These are phyloP conservation scores for Picus viridis DNA, from an alignment of 2,797 vertebrate species.

Conservation along the genomic window DNA sequence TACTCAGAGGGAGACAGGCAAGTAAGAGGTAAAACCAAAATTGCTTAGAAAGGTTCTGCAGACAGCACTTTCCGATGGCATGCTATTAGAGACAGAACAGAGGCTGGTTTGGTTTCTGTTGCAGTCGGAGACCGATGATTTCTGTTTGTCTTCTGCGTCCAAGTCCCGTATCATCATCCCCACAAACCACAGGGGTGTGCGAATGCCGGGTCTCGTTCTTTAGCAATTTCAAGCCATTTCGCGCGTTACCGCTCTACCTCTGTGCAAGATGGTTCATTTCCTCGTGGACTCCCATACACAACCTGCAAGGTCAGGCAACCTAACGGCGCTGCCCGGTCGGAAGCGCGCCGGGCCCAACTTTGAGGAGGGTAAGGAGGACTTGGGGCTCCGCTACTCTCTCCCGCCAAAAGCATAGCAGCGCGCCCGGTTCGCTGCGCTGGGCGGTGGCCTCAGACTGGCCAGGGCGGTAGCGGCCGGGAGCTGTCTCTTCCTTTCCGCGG, in stretches of 20 bases:
- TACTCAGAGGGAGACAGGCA: constrained; percentile 12
- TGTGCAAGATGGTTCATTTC: neutral
- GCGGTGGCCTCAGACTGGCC: neutral
- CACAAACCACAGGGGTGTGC: neutral
- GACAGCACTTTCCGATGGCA: neutral
- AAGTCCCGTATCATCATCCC: neutral
- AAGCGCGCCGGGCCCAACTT: neutral
- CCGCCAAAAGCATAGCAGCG: neutral
- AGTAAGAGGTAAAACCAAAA: constrained; percentile 37
- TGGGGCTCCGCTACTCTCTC: neutral
- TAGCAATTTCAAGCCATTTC: neutral
- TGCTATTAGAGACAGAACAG: neutral
- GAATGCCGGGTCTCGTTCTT: neutral
- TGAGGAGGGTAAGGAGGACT: neutral
- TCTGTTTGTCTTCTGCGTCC: neutral
- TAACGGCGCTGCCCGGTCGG: neutral
- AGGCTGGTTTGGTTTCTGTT: neutral
- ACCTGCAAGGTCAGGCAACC: neutral
- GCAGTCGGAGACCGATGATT: neutral
- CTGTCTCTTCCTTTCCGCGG: neutral
- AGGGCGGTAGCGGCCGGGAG: neutral
- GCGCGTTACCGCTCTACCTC: neutral
- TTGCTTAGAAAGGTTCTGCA: constrained; percentile 15
- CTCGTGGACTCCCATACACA: neutral
- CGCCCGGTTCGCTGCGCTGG: neutral